phyloP scores from a whole-genome alignment of 2,888 invertebrate species.

The Norana najaformis region DNA sequence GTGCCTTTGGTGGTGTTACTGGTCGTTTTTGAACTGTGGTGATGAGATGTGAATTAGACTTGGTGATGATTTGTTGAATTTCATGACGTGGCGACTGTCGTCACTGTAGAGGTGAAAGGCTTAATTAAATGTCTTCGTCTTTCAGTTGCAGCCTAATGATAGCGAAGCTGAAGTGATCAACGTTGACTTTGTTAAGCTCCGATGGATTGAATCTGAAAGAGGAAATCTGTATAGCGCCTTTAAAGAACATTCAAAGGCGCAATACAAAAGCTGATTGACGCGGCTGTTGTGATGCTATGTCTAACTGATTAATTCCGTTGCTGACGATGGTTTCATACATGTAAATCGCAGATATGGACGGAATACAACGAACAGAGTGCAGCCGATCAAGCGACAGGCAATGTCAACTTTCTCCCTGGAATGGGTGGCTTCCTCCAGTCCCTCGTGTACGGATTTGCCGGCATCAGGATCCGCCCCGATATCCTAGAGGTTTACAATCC shows the following conservation, averaged over 20 bases:
- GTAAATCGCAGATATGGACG: slow-evolving; percentile 46
- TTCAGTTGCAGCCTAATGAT: background rate
- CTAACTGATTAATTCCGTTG: background rate
- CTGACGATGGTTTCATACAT: background rate
- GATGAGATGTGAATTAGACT: too few relatives aligned
- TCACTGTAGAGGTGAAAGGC: too few relatives aligned
- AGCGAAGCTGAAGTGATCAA: background rate
- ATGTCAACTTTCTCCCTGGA: slow-evolving; percentile 47
- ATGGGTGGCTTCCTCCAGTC: slow-evolving; percentile 48
- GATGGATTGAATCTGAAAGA: background rate
- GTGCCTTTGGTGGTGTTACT: background rate
- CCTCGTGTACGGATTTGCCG: slow-evolving; percentile 46
- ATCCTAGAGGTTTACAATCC: slow-evolving; percentile 47
- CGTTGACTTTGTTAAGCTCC: background rate
- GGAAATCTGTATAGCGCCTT: background rate
- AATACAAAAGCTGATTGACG: background rate
- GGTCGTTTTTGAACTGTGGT: too few relatives aligned
- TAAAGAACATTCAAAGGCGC: background rate
- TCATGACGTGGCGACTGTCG: too few relatives aligned
- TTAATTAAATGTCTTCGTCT: too few relatives aligned
- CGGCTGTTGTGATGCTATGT: background rate
- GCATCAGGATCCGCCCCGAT: slow-evolving; percentile 46
- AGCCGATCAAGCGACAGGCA: slow-evolving; percentile 40
- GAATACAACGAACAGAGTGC: slow-evolving; percentile 41
- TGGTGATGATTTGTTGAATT: too few relatives aligned